phyloP scores from a whole-genome alignment of 2,797 vertebrate genomes.

The Cheirogaleus major region DNA sequence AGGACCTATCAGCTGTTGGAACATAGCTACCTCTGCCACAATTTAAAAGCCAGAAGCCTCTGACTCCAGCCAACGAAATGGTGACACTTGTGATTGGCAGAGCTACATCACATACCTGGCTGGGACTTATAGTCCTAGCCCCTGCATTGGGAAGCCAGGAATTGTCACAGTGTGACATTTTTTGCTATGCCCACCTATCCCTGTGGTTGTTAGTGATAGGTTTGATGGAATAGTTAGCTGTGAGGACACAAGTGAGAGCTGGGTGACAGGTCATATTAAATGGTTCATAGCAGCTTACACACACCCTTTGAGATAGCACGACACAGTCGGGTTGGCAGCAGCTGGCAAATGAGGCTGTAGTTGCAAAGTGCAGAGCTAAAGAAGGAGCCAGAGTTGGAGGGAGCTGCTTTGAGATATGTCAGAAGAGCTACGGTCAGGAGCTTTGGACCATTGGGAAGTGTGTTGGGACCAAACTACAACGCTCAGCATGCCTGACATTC shows the following conservation, averaged over 20 bases:
- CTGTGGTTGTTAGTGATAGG: not conserved
- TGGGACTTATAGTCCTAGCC: not conserved
- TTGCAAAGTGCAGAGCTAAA: not conserved
- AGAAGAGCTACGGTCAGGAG: not conserved
- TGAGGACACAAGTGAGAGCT: not conserved
- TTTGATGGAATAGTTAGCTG: not conserved
- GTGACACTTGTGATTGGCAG: too few species aligned
- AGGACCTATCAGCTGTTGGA: not conserved
- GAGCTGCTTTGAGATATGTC: too few species aligned
- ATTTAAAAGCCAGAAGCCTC: not conserved
- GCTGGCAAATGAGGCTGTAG: not conserved
- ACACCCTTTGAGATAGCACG: not conserved
- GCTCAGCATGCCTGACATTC: not conserved
- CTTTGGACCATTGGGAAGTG: not conserved
- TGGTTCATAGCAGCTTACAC: not conserved
- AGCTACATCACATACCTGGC: not conserved
- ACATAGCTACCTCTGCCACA: not conserved
- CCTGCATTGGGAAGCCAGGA: not conserved
- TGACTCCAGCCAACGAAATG: not conserved
- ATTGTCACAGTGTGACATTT: not conserved
- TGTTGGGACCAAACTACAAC: too few species aligned
- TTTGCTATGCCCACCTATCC: not conserved
- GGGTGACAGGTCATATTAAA: rapidly evolving
- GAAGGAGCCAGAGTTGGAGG: not conserved
- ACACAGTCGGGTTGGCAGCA: not conserved